phyloP scores from a whole-genome alignment of 35 echinoderm and acorn worm species.

The Eucidaris tribuloides region DNA sequence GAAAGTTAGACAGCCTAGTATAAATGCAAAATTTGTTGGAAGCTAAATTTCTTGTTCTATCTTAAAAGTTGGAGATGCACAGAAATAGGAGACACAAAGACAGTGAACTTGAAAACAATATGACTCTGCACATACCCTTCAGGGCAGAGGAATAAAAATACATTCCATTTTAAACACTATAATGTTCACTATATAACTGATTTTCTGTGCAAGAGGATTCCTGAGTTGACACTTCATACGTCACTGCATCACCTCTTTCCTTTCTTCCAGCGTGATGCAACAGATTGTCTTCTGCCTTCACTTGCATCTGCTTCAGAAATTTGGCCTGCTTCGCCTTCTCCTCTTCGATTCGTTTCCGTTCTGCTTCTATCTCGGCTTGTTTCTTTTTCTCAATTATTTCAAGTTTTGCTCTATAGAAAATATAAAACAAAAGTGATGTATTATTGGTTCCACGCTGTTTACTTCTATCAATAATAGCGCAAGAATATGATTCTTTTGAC shows the following conservation, averaged over 20 bases:
- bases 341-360: background rate
- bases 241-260: background rate
- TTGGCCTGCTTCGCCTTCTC: conserved; percentile 29
- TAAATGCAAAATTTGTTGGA: too few relatives aligned
- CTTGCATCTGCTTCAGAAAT: conserved; percentile 1
- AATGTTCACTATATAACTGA: too few relatives aligned
- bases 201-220: too few relatives aligned
- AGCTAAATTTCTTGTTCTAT: too few relatives aligned
- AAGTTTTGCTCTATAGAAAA: background rate
- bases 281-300: conserved; percentile 23
- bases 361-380: conserved; percentile 29
- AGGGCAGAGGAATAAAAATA: too few relatives aligned
- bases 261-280: conserved; percentile 4
- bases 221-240: background rate
- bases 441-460: background rate
- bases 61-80: too few relatives aligned
- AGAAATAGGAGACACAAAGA: too few relatives aligned
- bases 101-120: too few relatives aligned
- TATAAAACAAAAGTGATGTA: background rate
- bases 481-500: background rate
- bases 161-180: too few relatives aligned
- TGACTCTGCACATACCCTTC: too few relatives aligned
- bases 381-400: conserved; percentile 10
- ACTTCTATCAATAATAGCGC: background rate
- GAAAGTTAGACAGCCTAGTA: too few relatives aligned